A percentile compares a stretch with the other conserved stretches of the same genome.
Conservation (phyloP, 2,113 vertebrate genomes). For the Leucosticte australis region DNA sequence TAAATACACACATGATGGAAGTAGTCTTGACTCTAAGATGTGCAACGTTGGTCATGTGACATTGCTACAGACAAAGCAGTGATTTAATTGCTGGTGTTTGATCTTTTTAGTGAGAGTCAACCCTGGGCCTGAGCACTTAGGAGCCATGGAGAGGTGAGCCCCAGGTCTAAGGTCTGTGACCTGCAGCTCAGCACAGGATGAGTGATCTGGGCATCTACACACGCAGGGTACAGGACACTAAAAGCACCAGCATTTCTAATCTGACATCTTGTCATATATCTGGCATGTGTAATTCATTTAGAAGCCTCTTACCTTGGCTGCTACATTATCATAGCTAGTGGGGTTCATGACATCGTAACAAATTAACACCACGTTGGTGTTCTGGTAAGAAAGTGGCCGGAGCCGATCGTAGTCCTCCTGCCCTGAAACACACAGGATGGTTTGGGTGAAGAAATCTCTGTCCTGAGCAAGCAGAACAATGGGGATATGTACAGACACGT, state of each 20-base stretch:
- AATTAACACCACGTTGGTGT: slow-evolving; percentile 85
- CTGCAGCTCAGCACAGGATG: rapidly evolving
- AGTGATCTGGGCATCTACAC: background rate
- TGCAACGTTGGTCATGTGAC: background rate
- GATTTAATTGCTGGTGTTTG: background rate
- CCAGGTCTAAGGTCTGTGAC: background rate
- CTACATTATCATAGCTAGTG: slow-evolving; percentile 90
- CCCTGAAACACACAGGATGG: slow-evolving; percentile 71
- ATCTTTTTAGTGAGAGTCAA: background rate
- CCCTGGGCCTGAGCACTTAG: background rate
- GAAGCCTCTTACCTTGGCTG: slow-evolving; percentile 84
- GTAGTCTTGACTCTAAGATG: background rate
- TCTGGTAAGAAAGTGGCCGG: slow-evolving; percentile 92
- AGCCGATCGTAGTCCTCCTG: slow-evolving; percentile 96
- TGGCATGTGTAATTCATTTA: background rate
- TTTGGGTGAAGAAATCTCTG: background rate
- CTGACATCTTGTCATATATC: background rate
- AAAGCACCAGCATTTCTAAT: background rate
- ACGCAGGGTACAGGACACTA: background rate
- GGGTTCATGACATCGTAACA: slow-evolving; percentile 98
- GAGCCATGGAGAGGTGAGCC: background rate
- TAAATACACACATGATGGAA: background rate
- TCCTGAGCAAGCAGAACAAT: background rate
- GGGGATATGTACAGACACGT: background rate
- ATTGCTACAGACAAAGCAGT: background rate